A percentile compares a stretch with the other conserved stretches of the same genome.
These are phyloP conservation scores for Ips typographus DNA, from an alignment of 1,140 invertebrate genomes.

Conservation along the genomic window DNA sequence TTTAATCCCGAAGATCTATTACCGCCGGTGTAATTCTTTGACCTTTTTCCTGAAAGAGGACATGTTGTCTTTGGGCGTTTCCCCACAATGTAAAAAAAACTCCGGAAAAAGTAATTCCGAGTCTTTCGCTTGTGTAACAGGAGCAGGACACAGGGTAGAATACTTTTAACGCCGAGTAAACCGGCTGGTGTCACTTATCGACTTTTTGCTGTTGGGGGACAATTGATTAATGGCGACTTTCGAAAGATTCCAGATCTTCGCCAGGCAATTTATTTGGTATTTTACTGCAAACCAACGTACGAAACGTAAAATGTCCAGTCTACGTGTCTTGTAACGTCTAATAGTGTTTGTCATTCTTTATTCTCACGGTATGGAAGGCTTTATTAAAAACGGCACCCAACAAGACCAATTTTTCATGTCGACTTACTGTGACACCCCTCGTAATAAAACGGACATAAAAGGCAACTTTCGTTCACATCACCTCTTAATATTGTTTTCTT, in stretches of 20 bases:
- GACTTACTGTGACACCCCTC: constrained; percentile 3
- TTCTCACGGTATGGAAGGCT: not conserved
- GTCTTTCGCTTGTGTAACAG: not conserved
- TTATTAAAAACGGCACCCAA: not conserved
- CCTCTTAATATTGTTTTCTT: constrained; percentile 5
- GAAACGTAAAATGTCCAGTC: not conserved
- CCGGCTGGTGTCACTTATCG: not conserved
- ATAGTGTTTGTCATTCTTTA: not conserved
- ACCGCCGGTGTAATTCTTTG: too few species aligned
- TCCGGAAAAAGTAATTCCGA: not conserved
- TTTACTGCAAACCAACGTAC: not conserved
- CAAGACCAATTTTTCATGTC: constrained; percentile 1
- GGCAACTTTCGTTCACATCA: constrained; percentile 5
- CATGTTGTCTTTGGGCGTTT: too few species aligned
- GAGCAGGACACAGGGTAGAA: not conserved
- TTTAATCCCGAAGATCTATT: too few species aligned
- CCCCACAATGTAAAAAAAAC: not conserved
- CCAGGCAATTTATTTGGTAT: not conserved
- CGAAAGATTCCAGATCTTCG: not conserved
- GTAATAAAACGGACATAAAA: constrained; percentile 10
- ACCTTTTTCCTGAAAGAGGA: too few species aligned
- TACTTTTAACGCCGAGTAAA: not conserved
- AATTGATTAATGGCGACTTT: constrained; percentile 3
- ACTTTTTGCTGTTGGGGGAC: not conserved
- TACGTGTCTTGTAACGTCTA: not conserved